A percentile compares a stretch with the other conserved stretches of the same genome.
phyloP scores from a whole-genome alignment of 1,140 invertebrate genomes.

The Drosophila parvula region DNA sequence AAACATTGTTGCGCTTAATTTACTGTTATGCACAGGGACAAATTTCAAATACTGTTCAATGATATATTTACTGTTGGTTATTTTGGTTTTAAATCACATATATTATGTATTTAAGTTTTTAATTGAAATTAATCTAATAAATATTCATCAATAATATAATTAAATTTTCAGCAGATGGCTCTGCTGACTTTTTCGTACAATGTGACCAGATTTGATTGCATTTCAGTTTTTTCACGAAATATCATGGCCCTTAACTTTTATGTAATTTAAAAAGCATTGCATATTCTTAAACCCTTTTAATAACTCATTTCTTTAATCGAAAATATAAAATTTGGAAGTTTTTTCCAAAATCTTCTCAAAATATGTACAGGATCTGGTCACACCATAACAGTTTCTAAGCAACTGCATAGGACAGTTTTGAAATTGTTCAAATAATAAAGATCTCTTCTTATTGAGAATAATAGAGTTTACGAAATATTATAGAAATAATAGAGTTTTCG shows the following conservation, averaged over 20 bases:
- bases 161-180: background rate
- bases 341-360: no score
- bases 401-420: background rate
- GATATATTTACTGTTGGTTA: background rate
- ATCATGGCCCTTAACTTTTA: no score
- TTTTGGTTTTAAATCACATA: background rate
- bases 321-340: no score
- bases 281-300: no score
- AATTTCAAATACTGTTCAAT: background rate
- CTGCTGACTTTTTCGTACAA: background rate
- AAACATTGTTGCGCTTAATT: constrained; percentile 76
- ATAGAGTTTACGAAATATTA: background rate
- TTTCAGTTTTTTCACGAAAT: no score
- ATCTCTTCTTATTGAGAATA: no score
- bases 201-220: background rate
- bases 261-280: no score
- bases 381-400: no score
- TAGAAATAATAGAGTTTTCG: background rate
- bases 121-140: background rate
- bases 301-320: no score
- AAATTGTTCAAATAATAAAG: no score
- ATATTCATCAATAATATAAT: background rate
- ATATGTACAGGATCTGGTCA: background rate
- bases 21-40: constrained; percentile 59
- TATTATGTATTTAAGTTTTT: background rate